These are phyloP conservation scores for Cyclargus thomasi DNA, from an alignment of 1,140 invertebrate species.

Conservation along the genomic window DNA sequence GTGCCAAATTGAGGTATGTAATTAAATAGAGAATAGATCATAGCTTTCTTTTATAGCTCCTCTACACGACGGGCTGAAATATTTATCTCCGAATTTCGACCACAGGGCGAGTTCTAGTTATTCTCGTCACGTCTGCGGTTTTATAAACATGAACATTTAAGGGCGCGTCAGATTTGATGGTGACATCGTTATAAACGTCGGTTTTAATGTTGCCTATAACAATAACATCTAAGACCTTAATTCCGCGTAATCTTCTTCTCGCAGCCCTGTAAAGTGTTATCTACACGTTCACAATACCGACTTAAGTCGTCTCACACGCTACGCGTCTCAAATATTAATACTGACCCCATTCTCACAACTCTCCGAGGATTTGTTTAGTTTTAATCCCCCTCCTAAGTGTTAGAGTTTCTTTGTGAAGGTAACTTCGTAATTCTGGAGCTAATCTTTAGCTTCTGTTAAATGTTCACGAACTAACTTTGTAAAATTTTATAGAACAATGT, in stretches of 20 bases:
- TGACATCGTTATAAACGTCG: neutral
- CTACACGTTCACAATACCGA: constrained; percentile 21
- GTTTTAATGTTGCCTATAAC: constrained; percentile 21
- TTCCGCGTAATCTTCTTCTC: constrained; percentile 30
- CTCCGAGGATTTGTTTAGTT: constrained; percentile 5
- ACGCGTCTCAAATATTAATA: constrained; percentile 20
- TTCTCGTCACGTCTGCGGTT: neutral
- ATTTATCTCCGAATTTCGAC: no score
- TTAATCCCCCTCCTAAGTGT: neutral
- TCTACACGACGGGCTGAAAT: no score
- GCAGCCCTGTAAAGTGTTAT: constrained; percentile 27
- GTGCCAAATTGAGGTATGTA: no score
- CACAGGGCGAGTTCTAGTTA: neutral
- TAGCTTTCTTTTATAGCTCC: no score
- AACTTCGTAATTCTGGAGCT: neutral
- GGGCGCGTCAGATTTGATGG: constrained; percentile 4
- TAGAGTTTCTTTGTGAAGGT: constrained; percentile 8
- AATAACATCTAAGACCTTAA: constrained; percentile 27
- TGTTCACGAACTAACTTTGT: no score
- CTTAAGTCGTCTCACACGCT: constrained; percentile 21
- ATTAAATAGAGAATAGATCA: no score
- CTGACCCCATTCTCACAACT: constrained; percentile 11
- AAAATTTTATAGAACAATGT: no score
- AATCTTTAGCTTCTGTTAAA: neutral
- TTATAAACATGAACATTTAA: constrained; percentile 4